Evolutionary conservation across 2,797 vertebrate species (phyloP).

Genomic region (Lutjanus argentimaculatus): DNA sequence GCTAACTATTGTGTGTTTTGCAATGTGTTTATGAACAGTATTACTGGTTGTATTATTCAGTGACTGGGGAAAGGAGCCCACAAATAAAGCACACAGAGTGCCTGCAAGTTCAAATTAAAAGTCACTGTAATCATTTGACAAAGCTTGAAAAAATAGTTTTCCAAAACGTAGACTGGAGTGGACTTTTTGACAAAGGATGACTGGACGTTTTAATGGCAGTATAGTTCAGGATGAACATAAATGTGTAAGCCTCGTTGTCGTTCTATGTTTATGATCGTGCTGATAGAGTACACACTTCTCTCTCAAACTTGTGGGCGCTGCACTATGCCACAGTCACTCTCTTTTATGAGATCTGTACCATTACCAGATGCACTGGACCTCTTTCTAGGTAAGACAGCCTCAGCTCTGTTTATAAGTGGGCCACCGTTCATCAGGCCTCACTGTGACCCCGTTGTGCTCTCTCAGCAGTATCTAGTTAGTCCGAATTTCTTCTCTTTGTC

Average conservation of each 20-base stretch:
- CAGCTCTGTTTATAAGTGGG: constrained; percentile 41
- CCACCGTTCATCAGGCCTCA: constrained; percentile 54
- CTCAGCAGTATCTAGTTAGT: constrained; percentile 70
- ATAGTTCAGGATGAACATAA: neutral
- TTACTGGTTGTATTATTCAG: neutral
- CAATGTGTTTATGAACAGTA: neutral
- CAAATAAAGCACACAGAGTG: no score
- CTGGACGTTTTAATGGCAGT: neutral
- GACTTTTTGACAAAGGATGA: constrained; percentile 1
- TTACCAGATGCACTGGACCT: constrained; percentile 39
- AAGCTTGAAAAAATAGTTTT: neutral
- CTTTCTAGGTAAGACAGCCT: constrained; percentile 27
- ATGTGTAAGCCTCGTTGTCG: neutral
- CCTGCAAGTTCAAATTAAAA: constrained; percentile 4
- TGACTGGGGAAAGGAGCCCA: neutral
- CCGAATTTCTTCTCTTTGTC: constrained; percentile 76
- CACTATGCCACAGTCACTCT: constrained; percentile 18
- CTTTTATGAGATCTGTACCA: constrained; percentile 37
- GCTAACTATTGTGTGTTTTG: neutral
- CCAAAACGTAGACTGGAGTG: neutral
- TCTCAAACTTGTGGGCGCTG: constrained; percentile 5
- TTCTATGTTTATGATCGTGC: constrained; percentile 15
- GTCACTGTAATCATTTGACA: neutral
- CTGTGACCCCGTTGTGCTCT: constrained; percentile 70
- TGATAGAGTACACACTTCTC: constrained; percentile 13